A percentile compares a stretch with the other conserved stretches of the same genome.
Conservation (phyloP, 2,113 vertebrate species). For the Oncorhynchus kisutch region DNA sequence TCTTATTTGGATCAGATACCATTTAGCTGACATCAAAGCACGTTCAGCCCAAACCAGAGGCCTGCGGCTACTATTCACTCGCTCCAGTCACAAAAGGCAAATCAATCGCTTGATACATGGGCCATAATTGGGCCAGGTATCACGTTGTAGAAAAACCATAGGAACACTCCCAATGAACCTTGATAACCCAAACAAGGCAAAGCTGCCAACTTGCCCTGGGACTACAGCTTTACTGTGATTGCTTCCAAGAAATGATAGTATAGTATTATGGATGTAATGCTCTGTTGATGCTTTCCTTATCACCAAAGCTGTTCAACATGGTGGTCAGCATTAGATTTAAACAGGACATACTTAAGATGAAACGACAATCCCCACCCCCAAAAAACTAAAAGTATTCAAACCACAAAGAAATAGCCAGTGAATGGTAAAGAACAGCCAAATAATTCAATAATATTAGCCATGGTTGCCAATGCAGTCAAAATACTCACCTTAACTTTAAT, state of each 20-base stretch:
- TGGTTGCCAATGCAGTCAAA: constrained; percentile 75
- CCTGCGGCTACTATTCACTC: constrained; percentile 60
- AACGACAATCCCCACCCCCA: constrained; percentile 51
- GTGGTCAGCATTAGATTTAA: constrained; percentile 69
- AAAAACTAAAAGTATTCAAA: constrained; percentile 59
- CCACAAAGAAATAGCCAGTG: constrained; percentile 69
- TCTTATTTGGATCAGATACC: constrained; percentile 72
- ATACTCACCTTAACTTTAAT: constrained; percentile 75
- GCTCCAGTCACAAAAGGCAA: constrained; percentile 63
- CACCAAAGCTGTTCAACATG: constrained; percentile 56
- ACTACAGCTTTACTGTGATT: constrained; percentile 65
- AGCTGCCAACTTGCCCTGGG: constrained; percentile 54
- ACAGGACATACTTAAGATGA: constrained; percentile 58
- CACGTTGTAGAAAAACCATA: constrained; percentile 5
- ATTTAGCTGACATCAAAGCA: constrained; percentile 67
- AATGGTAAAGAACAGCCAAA: constrained; percentile 73
- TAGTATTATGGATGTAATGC: constrained; percentile 27
- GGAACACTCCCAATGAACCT: constrained; percentile 26
- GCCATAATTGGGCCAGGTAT: constrained; percentile 51
- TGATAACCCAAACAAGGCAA: constrained; percentile 43
- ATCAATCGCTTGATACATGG: constrained; percentile 59
- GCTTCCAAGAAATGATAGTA: constrained; percentile 59
- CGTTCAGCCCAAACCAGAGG: constrained; percentile 56
- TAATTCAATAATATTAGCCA: constrained; percentile 68
- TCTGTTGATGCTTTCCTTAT: constrained; percentile 51